Conservation (phyloP, 2,113 vertebrate species). For the Dendropsophus ebraccatus region DNA sequence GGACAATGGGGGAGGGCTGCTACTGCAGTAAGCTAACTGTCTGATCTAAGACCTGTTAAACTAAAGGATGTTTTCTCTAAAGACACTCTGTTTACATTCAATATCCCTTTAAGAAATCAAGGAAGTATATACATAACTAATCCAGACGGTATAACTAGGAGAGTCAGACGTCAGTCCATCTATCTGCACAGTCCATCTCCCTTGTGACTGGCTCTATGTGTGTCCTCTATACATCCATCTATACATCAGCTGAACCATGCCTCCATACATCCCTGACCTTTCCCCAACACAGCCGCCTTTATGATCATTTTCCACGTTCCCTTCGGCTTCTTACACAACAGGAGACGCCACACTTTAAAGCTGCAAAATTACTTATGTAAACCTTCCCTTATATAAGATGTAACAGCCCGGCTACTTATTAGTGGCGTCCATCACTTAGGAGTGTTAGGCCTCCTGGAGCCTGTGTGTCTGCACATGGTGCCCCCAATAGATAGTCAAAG, state of each 20-base stretch:
- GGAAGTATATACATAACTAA: too few species aligned
- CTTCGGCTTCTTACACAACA: not conserved
- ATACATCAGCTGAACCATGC: not conserved
- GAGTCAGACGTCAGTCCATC: too few species aligned
- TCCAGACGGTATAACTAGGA: too few species aligned
- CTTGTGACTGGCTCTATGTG: not conserved
- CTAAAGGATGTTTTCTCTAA: not conserved
- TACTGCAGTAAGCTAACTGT: too few species aligned
- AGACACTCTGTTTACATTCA: not conserved
- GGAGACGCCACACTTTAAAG: not conserved
- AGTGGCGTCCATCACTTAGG: too few species aligned
- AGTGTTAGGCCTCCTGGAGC: too few species aligned
- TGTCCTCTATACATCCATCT: not conserved
- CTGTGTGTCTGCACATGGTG: too few species aligned
- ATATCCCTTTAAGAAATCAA: too few species aligned
- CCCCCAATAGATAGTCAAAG: too few species aligned
- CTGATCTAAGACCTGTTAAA: not conserved
- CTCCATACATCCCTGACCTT: not conserved
- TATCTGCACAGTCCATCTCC: too few species aligned
- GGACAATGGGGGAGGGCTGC: too few species aligned
- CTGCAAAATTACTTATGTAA: not conserved
- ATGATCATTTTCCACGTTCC: not conserved
- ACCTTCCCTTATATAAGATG: not conserved
- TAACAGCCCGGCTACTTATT: not conserved
- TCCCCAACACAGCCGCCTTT: not conserved